These are phyloP conservation scores for Octomys mimax DNA, from an alignment of 2,797 vertebrate genomes.

Conservation along the genomic window DNA sequence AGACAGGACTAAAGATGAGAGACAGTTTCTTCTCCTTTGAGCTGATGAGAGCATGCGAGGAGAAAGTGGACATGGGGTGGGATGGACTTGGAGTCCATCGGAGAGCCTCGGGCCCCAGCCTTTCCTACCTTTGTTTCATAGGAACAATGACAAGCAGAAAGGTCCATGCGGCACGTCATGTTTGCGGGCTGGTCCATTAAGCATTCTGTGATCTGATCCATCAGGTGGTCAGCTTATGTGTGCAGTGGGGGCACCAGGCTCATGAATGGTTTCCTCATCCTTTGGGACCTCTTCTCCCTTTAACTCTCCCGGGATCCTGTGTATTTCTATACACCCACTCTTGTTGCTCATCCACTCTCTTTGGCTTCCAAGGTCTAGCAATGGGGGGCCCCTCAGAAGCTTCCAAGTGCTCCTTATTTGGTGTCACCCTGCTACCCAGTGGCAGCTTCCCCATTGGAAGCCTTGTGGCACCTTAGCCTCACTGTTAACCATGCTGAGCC, in stretches of 20 bases:
- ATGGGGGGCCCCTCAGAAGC: neutral
- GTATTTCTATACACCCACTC: neutral
- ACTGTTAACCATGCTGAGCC: neutral
- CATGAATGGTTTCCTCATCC: neutral
- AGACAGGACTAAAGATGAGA: neutral
- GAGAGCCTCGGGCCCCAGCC: neutral
- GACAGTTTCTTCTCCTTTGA: neutral
- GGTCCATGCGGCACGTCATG: neutral
- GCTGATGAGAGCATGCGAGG: neutral
- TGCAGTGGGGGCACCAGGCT: neutral
- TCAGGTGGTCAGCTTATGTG: neutral
- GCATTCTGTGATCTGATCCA: neutral
- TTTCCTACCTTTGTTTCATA: neutral
- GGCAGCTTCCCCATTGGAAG: neutral
- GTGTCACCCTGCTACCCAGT: neutral
- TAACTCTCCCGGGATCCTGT: neutral
- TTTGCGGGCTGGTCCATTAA: neutral
- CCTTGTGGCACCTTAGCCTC: neutral
- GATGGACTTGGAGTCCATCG: neutral
- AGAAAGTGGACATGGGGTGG: neutral
- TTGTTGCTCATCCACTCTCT: neutral
- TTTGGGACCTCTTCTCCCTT: neutral
- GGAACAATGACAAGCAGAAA: neutral
- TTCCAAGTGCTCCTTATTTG: neutral
- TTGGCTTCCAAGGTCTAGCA: neutral